Evolutionary conservation across 2,797 vertebrate species (phyloP), one percentile per base, ranked within the genome.

Genomic region (Myotis findleyi): DNA sequence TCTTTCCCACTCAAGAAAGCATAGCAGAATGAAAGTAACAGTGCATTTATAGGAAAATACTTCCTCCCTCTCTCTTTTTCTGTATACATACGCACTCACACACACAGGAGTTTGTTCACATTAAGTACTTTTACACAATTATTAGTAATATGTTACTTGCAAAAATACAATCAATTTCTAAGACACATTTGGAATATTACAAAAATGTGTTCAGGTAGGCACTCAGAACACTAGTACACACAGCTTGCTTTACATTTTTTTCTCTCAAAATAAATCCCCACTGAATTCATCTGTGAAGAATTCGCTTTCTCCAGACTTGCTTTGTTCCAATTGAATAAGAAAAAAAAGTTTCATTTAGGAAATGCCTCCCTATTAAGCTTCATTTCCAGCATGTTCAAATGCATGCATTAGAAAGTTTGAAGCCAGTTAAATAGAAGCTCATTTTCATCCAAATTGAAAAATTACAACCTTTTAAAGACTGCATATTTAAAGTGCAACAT

Each of bases 401-500:
- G 49, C 57, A 51, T 9, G 0, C 12, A 73, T 44, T 81, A 41
- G 66, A 85, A 79, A 89, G 33, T 79, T 76, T 44, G 17, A 90
- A 81, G 57, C 20, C 10, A 72, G 38, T 55, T 68, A 77, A 89
- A 33, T 17, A 8, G n/a, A 21, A 87, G 55, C 55, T 91, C 83
- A 73, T 81, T 92, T 94, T 80, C 18, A 75, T 66, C 82, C 53
- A 20, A 33, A 83, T 3, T 81, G 55, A 83, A 82, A 86, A 86
- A 83, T 62, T 20, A 57, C 30, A 87, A 25, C 13, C 23, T 59
- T 55, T 73, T 44, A 85, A 95, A 87, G 44, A 85, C 16, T 77
- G 1, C 47, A 23, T 69, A 21, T 71, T 79, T 68, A 55, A 93
- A 20, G 88, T 57, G 73, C 87, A 97, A 96, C 91, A 93, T 97